phyloP scores from a whole-genome alignment of 2,797 vertebrate species.

The Gouania willdenowi region DNA sequence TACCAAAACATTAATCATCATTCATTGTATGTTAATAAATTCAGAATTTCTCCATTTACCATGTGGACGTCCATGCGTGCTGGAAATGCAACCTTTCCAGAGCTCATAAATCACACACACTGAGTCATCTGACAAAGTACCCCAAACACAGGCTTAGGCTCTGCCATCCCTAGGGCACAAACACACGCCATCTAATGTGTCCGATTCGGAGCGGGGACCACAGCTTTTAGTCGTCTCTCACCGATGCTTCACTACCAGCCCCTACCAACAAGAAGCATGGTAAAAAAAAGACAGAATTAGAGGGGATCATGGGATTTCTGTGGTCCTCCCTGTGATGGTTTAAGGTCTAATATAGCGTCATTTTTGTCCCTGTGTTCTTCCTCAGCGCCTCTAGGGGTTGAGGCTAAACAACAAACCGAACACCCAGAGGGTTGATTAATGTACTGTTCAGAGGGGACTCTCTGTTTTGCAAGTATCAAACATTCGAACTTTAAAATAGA shows the following conservation, averaged over 20 bases:
- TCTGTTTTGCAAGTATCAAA: slow-evolving; percentile 44
- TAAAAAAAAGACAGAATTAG: slow-evolving; percentile 65
- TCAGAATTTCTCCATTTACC: slow-evolving; percentile 86
- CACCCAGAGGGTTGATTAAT: slow-evolving; percentile 39
- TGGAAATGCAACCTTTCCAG: slow-evolving; percentile 84
- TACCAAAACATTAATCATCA: slow-evolving; percentile 86
- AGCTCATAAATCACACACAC: slow-evolving; percentile 81
- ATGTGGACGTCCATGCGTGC: slow-evolving; percentile 79
- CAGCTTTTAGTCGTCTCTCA: slow-evolving; percentile 50
- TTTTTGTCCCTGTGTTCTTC: slow-evolving; percentile 31
- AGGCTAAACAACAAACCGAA: slow-evolving; percentile 54
- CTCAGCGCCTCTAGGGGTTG: slow-evolving; percentile 30
- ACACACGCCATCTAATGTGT: slow-evolving; percentile 79
- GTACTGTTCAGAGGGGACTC: slow-evolving; percentile 24
- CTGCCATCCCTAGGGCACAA: slow-evolving; percentile 78
- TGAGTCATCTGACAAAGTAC: slow-evolving; percentile 83
- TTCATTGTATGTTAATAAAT: slow-evolving; percentile 90
- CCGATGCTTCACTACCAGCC: slow-evolving; percentile 48
- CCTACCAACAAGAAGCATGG: slow-evolving; percentile 46
- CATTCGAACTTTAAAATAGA: slow-evolving; percentile 20
- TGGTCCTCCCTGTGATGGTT: slow-evolving; percentile 42
- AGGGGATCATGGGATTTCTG: slow-evolving; percentile 62
- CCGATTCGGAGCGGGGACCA: slow-evolving; percentile 70
- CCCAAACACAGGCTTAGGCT: slow-evolving; percentile 77
- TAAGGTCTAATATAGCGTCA: slow-evolving; percentile 22